Conservation (phyloP, 2,888 invertebrate genomes). For the Hylaea fasciaria region DNA sequence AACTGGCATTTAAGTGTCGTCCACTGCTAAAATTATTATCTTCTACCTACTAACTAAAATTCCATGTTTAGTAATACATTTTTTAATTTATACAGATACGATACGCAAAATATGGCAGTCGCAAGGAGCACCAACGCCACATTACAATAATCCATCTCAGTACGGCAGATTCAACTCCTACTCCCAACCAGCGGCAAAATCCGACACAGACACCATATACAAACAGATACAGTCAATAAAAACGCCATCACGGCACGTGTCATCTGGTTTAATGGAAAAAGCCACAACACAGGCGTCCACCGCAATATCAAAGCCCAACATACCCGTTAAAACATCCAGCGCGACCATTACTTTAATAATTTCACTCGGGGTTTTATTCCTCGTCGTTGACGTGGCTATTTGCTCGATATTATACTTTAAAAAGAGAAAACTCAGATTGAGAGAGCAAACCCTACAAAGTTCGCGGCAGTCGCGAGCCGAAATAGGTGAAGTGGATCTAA, state of each 20-base stretch:
- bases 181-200: conserved; percentile 54
- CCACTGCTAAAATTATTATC: too few species aligned
- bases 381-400: conserved; percentile 89
- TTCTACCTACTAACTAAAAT: too few species aligned
- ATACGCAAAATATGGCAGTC: conserved; percentile 65
- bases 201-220: conserved; percentile 67
- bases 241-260: conserved; percentile 64
- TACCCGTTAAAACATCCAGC: conserved; percentile 83
- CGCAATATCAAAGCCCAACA: conserved; percentile 54
- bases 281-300: conserved; percentile 54
- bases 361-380: conserved; percentile 88
- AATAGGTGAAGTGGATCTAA: conserved; percentile 77
- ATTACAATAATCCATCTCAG: conserved; percentile 56
- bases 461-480: conserved; percentile 80
- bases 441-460: conserved; percentile 76
- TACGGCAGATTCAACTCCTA: conserved; percentile 66
- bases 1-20: too few species aligned
- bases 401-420: conserved; percentile 88
- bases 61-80: too few species aligned
- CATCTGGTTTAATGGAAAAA: conserved; percentile 69
- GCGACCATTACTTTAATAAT: conserved; percentile 87
- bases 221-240: conserved; percentile 74
- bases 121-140: conserved; percentile 54
- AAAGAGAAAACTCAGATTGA: conserved; percentile 83
- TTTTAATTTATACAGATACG: too few species aligned